Base-by-base conservation (phyloP, 1,140 invertebrate genomes). In the Drosophila jambulina region DNA sequence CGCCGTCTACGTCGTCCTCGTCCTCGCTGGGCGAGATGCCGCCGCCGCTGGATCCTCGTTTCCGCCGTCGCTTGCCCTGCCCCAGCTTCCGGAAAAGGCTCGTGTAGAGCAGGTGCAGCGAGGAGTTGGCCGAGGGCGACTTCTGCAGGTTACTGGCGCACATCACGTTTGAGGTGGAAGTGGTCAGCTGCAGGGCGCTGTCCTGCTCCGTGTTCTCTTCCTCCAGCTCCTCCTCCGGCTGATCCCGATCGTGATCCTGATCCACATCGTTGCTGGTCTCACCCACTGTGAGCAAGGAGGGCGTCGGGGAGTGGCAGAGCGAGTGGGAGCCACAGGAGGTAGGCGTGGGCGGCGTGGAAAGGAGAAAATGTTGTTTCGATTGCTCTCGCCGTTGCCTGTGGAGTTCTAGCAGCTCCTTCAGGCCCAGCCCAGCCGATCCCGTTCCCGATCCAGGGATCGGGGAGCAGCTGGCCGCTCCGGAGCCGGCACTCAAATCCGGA, bases 311-410 rank as follows among this genome's bases (percentile, higher is more conserved):
- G 54, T 81, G 78, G 46, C 87, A 90, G 58, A 82, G 76, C 27
- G 86, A 85, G 43, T 80, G 72, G 61, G 91, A 92, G 74, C 86
- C 79, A 42, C 82, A 83, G 49, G 91, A 91, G 19, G 78, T 88
- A 57, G 91, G 87, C 48, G 86, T 82, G 63, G 91, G 79, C 62
- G 91, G 87, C 72, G 91, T 79, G 81, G 91, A 92, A 91, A 92
- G 84, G 78, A 92, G 79, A 91, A 92, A 92, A 86, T 86, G 85
- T 91, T 92, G 87, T 91, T 92, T 92, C 65, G 91, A 92, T 92
- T 86, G 79, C 67, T 92, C 84, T 62, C 80, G 84, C 19, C 91
- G 87, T 76, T 91, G 91, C 78, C 91, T 75, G 70, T 92, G 91
- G 29, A 92, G 80, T 58, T 86, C 74, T 74, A 92, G 80, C 59